A percentile compares a stretch with the other conserved stretches of the same genome.
Conservation (phyloP, 2,888 invertebrate species). For the Subacronicta megacephala region DNA sequence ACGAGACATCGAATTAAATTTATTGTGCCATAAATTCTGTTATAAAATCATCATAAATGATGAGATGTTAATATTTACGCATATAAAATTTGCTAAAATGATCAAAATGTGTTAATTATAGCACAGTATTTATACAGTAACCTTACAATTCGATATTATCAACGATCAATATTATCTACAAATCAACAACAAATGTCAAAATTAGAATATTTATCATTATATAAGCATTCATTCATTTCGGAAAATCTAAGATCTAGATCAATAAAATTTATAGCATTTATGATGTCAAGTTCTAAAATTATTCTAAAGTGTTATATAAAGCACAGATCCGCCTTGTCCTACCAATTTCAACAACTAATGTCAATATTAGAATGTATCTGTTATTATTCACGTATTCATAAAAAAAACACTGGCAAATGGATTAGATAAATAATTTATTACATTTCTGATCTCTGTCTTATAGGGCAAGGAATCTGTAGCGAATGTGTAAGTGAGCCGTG, state of each 20-base stretch:
- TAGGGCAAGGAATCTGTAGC: constrained; percentile 54
- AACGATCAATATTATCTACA: constrained; percentile 38
- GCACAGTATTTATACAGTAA: constrained; percentile 22
- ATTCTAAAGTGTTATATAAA: too few species aligned
- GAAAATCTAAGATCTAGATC: too few species aligned
- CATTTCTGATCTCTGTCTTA: constrained; percentile 36
- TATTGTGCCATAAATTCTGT: constrained; percentile 39
- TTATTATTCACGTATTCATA: constrained; percentile 56
- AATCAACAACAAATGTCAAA: constrained; percentile 57
- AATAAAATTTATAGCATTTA: too few species aligned
- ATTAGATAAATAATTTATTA: constrained; percentile 62
- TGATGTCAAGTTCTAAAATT: too few species aligned
- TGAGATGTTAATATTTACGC: constrained; percentile 31
- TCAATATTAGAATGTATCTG: constrained; percentile 53
- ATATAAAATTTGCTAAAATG: constrained; percentile 34
- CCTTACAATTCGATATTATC: constrained; percentile 33
- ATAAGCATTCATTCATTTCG: constrained; percentile 55
- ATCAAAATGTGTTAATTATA: constrained; percentile 20
- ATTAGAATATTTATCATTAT: constrained; percentile 51
- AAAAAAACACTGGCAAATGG: constrained; percentile 57
- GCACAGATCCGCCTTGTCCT: too few species aligned
- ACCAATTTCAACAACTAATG: constrained; percentile 54
- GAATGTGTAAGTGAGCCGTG: constrained; percentile 64
- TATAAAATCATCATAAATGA: constrained; percentile 23
- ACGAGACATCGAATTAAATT: constrained; percentile 39